phyloP scores from a whole-genome alignment of 1,140 invertebrate genomes.

The Drosophila funebris region DNA sequence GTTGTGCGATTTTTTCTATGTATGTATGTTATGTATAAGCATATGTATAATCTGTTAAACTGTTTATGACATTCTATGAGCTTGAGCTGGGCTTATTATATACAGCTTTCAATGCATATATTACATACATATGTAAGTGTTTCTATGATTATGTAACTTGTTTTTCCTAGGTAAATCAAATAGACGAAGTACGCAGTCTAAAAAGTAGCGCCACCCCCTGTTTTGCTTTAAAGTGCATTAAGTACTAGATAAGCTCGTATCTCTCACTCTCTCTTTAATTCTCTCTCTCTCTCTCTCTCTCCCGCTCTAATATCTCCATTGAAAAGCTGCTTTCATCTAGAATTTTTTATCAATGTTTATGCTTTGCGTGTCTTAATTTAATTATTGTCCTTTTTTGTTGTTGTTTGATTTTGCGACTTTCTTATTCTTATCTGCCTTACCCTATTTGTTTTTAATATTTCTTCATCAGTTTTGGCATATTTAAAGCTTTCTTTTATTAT shows the following conservation, averaged over 20 bases:
- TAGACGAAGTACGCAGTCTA: background rate
- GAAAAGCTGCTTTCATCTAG: background rate
- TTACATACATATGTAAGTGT: background rate
- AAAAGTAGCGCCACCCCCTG: background rate
- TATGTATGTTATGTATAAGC: conserved; percentile 1
- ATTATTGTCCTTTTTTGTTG: conserved; percentile 20
- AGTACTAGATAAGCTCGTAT: background rate
- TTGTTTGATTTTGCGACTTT: background rate
- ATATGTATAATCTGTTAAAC: background rate
- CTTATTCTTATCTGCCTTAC: background rate
- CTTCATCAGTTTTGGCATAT: background rate
- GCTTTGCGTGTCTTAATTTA: conserved; percentile 23
- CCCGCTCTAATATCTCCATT: background rate
- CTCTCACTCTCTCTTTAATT: background rate
- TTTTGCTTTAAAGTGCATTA: background rate
- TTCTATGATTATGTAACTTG: background rate
- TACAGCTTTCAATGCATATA: background rate
- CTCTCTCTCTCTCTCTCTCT: background rate
- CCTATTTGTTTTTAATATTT: conserved; percentile 2
- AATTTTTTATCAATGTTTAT: background rate
- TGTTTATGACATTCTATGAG: background rate
- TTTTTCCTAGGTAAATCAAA: background rate
- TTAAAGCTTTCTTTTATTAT: background rate
- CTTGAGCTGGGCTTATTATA: background rate
- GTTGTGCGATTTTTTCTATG: background rate